Evolutionary conservation across 2,113 vertebrate genomes (phyloP).

Genomic region (Entelurus aequoreus): DNA sequence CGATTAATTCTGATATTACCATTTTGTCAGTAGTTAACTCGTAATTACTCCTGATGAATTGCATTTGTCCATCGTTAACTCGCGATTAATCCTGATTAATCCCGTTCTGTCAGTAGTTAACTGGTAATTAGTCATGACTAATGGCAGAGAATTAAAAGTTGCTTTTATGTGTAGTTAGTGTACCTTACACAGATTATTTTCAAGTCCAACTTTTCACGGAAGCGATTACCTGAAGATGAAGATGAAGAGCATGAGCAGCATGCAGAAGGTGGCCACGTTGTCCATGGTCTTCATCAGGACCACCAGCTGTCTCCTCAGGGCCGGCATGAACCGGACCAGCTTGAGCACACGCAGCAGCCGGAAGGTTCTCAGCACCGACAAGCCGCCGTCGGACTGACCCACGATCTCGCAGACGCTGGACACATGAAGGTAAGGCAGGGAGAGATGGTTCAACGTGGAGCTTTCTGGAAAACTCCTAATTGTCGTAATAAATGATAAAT

Average conservation of each 20-base stretch:
- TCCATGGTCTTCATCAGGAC: constrained; percentile 99
- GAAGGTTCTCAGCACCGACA: constrained; percentile 92
- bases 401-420: constrained; percentile 91
- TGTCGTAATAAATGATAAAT: too few species aligned
- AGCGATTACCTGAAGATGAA: constrained; percentile 90
- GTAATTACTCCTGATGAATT: too few species aligned
- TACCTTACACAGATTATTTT: too few species aligned
- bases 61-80: too few species aligned
- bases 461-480: neutral
- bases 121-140: too few species aligned
- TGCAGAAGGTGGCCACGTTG: constrained; percentile 97
- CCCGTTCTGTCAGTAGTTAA: too few species aligned
- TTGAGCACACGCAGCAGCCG: constrained; percentile 89
- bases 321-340: constrained; percentile 95
- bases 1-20: too few species aligned
- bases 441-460: neutral
- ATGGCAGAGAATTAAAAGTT: too few species aligned
- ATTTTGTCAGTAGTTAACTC: too few species aligned
- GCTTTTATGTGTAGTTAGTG: too few species aligned
- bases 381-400: constrained; percentile 87
- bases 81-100: too few species aligned
- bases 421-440: neutral
- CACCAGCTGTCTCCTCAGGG: constrained; percentile 88
- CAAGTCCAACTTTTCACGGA: too few species aligned
- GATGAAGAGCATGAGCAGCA: constrained; percentile 99